Percentiles rank a stretch among this genome's conserved stretches.
Conservation (phyloP, 2,797 vertebrate genomes). For the Alouatta caraya region DNA sequence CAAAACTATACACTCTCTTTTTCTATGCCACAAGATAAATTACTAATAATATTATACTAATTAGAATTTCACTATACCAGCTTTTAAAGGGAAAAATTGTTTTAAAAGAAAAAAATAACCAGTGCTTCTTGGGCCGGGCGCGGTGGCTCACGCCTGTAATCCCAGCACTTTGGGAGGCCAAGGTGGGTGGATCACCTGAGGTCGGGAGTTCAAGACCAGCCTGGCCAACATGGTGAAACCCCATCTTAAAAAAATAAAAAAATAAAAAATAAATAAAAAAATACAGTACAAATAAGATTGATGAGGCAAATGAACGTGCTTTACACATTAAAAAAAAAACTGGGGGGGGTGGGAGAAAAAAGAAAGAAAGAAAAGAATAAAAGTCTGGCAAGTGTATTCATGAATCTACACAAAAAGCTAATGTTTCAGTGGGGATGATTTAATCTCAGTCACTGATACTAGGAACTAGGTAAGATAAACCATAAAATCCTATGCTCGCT, state of each 20-base stretch:
- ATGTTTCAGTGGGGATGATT: constrained; percentile 9
- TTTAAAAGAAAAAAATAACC: neutral
- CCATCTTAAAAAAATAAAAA: no score
- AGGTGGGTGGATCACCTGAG: no score
- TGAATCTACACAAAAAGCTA: neutral
- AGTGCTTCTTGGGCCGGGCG: neutral
- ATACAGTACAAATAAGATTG: neutral
- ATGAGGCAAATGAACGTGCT: neutral
- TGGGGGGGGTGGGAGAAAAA: no score
- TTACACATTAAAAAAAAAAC: neutral
- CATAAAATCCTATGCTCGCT: constrained; percentile 23
- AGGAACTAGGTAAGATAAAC: neutral
- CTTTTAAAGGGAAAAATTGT: neutral
- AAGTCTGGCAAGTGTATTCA: neutral
- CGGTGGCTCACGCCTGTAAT: no score
- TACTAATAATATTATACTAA: neutral
- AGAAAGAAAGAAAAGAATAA: neutral
- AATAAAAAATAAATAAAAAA: neutral
- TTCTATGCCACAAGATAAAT: neutral
- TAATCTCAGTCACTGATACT: constrained; percentile 21
- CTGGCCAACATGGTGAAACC: no score
- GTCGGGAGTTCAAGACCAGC: no score
- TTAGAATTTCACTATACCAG: neutral
- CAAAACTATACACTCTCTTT: neutral
- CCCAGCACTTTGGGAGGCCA: no score